phyloP scores from a whole-genome alignment of 1,140 invertebrate genomes.

The Drosophila kepulauana region DNA sequence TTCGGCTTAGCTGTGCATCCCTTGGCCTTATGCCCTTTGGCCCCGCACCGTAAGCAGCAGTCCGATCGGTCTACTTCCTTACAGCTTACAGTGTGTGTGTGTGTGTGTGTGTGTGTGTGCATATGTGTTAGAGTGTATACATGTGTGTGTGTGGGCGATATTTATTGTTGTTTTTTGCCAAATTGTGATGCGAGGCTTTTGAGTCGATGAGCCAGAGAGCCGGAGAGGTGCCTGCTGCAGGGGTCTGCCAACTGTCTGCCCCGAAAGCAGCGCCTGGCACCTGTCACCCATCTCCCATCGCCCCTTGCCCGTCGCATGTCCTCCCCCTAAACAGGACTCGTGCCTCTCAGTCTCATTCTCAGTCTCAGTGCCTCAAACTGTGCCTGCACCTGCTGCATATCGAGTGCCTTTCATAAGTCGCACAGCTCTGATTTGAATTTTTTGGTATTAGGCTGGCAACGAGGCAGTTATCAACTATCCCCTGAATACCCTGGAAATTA shows the following conservation, averaged over 20 bases:
- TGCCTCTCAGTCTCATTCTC: background rate
- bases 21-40: too few species aligned
- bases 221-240: background rate
- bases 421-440: slow-evolving; percentile 59
- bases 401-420: slow-evolving; percentile 62
- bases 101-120: slow-evolving; percentile 5
- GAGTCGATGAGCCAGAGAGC: too few species aligned
- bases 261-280: slow-evolving; percentile 15
- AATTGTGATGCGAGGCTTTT: slow-evolving; percentile 32
- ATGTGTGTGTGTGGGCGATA: slow-evolving; percentile 39
- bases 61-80: too few species aligned
- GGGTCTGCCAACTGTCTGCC: slow-evolving; percentile 16
- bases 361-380: background rate
- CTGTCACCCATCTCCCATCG: background rate
- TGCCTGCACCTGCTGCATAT: slow-evolving; percentile 33
- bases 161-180: slow-evolving; percentile 75
- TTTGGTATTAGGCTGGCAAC: slow-evolving; percentile 15
- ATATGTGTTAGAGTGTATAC: background rate
- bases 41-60: too few species aligned
- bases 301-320: background rate
- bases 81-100: too few species aligned
- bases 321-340: slow-evolving; percentile 18
- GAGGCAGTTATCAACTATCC: slow-evolving; percentile 1
- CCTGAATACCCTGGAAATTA: slow-evolving; percentile 27
- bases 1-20: too few species aligned